Conservation (phyloP, 2,888 invertebrate species). For the Pristionchus fissidentatus region DNA sequence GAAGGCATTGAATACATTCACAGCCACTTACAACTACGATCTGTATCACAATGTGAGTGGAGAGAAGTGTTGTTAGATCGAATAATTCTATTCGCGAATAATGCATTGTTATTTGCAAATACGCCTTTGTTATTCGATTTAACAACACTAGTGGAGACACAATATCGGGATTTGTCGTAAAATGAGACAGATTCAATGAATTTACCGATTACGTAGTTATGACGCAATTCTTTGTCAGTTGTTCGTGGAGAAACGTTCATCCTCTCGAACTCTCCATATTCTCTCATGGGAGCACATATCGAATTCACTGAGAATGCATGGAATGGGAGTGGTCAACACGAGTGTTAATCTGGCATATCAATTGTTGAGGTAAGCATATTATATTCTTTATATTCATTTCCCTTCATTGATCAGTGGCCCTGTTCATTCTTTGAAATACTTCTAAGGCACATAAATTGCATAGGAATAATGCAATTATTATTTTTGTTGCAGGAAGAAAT, state of each 20-base stretch:
- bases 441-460: background rate
- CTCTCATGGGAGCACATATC: slow-evolving; percentile 95
- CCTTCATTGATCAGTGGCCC: background rate
- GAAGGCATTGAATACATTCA: slow-evolving; percentile 94
- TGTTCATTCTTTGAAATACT: too few relatives aligned
- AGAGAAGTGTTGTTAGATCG: too few relatives aligned
- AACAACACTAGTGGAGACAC: background rate
- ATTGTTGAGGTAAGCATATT: slow-evolving; percentile 79
- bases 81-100: too few relatives aligned
- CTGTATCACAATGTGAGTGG: slow-evolving; percentile 79
- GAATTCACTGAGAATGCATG: slow-evolving; percentile 84
- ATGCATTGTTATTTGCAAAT: too few relatives aligned
- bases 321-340: slow-evolving; percentile 61
- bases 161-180: background rate
- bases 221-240: too few relatives aligned
- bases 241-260: slow-evolving; percentile 91
- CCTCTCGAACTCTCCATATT: slow-evolving; percentile 93
- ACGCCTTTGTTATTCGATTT: background rate
- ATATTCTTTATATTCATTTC: background rate
- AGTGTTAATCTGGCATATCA: slow-evolving; percentile 81
- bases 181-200: background rate
- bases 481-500: slow-evolving; percentile 83
- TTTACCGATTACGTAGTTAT: slow-evolving; percentile 43
- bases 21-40: slow-evolving; percentile 92
- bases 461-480: background rate